phyloP scores from a whole-genome alignment of 2,888 invertebrate genomes.

The Meiosimyza platycephala region DNA sequence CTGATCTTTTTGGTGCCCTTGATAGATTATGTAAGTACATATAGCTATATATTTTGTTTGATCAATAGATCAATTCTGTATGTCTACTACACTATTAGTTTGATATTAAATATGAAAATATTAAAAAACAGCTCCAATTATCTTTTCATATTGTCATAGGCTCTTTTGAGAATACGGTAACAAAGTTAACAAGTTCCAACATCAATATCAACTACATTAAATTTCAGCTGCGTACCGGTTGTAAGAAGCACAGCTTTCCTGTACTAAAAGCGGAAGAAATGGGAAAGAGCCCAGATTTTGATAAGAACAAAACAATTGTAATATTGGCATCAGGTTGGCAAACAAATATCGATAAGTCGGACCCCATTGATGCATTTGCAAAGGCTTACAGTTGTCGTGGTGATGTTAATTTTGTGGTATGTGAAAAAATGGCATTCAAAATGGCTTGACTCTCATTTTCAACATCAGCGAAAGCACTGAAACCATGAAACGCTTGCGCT shows the following conservation, averaged over 20 bases:
- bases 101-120: not conserved
- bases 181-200: too few relatives aligned
- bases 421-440: conserved; percentile 30
- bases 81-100: too few relatives aligned
- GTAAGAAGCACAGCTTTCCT: conserved; percentile 55
- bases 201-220: conserved; percentile 58
- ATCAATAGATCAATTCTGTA: not conserved
- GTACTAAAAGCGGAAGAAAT: conserved; percentile 56
- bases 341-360: conserved; percentile 58
- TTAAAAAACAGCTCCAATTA: not conserved
- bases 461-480: too few relatives aligned
- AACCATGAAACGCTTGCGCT: too few relatives aligned
- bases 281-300: conserved; percentile 60
- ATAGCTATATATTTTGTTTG: too few relatives aligned
- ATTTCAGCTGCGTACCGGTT: conserved; percentile 59
- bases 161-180: conserved; percentile 58
- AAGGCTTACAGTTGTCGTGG: conserved; percentile 63
- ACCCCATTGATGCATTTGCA: conserved; percentile 55
- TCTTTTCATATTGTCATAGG: conserved; percentile 48
- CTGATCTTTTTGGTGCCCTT: too few relatives aligned
- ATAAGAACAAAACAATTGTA: conserved; percentile 57
- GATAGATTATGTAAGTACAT: too few relatives aligned
- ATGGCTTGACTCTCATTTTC: too few relatives aligned
- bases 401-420: conserved; percentile 64
- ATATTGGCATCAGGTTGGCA: conserved; percentile 66